Evolutionary conservation across 2,888 invertebrate species (phyloP).

Genomic region (Pyrrhopygopsis socrates): DNA sequence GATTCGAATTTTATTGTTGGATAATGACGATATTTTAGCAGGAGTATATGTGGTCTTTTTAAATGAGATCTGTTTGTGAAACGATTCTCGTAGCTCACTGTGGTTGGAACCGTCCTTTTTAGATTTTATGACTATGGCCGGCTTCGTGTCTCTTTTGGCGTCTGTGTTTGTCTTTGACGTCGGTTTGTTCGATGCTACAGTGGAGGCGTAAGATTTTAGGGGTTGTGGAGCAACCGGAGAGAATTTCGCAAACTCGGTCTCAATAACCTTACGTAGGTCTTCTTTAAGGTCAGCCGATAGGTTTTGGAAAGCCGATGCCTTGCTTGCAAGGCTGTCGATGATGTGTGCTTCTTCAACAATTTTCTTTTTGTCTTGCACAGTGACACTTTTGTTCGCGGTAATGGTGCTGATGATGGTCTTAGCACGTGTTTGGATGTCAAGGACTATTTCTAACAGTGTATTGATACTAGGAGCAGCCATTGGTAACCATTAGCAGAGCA

Average conservation of each 20-base stretch:
- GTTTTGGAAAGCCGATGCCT: neutral
- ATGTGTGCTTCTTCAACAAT: neutral
- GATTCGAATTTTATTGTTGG: neutral
- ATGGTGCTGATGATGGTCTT: constrained; percentile 56
- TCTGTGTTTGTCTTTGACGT: too few relatives aligned
- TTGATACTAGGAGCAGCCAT: too few relatives aligned
- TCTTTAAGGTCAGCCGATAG: neutral
- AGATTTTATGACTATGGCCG: neutral
- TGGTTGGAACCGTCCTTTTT: neutral
- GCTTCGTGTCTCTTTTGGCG: neutral
- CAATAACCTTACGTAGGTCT: neutral
- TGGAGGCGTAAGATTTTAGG: too few relatives aligned
- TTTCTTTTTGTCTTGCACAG: neutral
- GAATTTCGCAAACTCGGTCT: neutral
- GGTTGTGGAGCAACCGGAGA: too few relatives aligned
- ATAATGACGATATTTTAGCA: neutral
- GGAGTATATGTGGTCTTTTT: neutral
- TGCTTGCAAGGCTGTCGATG: neutral
- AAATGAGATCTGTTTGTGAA: neutral
- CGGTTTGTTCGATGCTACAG: too few relatives aligned
- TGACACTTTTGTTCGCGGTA: neutral
- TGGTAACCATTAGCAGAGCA: too few relatives aligned
- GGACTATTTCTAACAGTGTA: too few relatives aligned
- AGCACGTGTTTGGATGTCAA: neutral
- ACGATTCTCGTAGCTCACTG: neutral